Conservation (phyloP, 2,888 invertebrate genomes). For the Hoplodrina blanda region DNA sequence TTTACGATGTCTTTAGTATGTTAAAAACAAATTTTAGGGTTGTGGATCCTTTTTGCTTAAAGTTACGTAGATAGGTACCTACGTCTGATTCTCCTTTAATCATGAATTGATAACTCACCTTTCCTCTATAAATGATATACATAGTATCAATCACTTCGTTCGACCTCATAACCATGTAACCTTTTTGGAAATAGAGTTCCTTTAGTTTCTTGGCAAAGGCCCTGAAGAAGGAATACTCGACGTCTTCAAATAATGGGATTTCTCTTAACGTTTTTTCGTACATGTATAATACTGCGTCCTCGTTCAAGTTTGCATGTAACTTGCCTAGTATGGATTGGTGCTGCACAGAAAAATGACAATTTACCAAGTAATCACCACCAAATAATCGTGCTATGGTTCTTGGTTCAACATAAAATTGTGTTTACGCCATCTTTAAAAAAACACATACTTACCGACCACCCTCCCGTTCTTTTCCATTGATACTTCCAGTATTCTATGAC, state of each 20-base stretch:
- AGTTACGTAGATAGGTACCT: too few species aligned
- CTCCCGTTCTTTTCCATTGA: constrained; percentile 88
- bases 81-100: background rate
- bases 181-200: constrained; percentile 86
- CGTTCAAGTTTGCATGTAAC: constrained; percentile 88
- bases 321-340: constrained; percentile 87
- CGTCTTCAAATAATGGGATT: constrained; percentile 89
- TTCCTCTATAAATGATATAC: constrained; percentile 88
- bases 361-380: too few species aligned
- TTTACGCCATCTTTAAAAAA: background rate
- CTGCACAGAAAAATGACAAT: constrained; percentile 64
- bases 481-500: constrained; percentile 87
- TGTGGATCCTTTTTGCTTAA: too few species aligned
- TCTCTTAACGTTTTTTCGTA: constrained; percentile 89
- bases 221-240: constrained; percentile 89
- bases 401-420: too few species aligned
- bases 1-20: too few species aligned
- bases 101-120: constrained; percentile 71
- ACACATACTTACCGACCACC: constrained; percentile 86
- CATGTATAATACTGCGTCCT: constrained; percentile 89
- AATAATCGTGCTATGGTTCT: background rate
- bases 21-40: too few species aligned
- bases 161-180: constrained; percentile 84
- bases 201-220: constrained; percentile 87
- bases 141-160: constrained; percentile 85